Base-by-base conservation (phyloP, 1,140 invertebrate species). In the Harlomillsia oculata region DNA sequence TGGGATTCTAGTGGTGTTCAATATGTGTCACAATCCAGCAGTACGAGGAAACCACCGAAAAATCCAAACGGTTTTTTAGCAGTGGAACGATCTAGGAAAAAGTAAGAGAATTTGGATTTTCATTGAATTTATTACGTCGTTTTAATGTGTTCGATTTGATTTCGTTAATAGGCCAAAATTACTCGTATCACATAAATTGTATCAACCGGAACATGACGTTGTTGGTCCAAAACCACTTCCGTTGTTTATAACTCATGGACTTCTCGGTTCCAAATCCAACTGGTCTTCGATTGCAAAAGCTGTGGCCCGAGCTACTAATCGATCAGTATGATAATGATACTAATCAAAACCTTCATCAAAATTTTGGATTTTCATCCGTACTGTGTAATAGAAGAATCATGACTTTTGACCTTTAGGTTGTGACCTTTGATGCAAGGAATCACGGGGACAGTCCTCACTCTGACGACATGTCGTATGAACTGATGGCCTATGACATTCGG, bases 381-480 rank as follows among this genome's bases (percentile, higher is more conserved):
- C 8, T 8, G 32, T 8, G 32, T 8, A n/a, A n/a, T 8, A n/a
- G 32, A n/a, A 34, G 32, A 16, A 14, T 37, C 20, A 50, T 40
- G 6, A 40, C 30, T 53, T 45, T 21, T 28, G 25, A n/a, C 36
- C 67, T 68, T 50, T 56, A 85, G 77, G 79, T 94, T 0, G 80
- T 90, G 34, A 74, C 82, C 1, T 73, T 93, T 18, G 91, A 96
- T 76, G 80, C 84, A 2, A 78, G 91, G 67, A 95, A 96, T 72
- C 92, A 96, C 72, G 92, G 92, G 0, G 85, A 89, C 34, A 93
- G 89, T 68, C 84, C 85, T 0, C 89, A 92, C 66, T 72, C 79
- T 2, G 60, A 71, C 8, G 74, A 80, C 0, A 83, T 89, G 70
- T 78, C 75, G 29, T 93, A 92, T 69, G 64, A 70, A 4, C 71